A percentile compares a stretch with the other conserved stretches of the same genome.
These are phyloP conservation scores for Aporophyla nigra DNA, from an alignment of 2,888 invertebrate species.

Conservation along the genomic window DNA sequence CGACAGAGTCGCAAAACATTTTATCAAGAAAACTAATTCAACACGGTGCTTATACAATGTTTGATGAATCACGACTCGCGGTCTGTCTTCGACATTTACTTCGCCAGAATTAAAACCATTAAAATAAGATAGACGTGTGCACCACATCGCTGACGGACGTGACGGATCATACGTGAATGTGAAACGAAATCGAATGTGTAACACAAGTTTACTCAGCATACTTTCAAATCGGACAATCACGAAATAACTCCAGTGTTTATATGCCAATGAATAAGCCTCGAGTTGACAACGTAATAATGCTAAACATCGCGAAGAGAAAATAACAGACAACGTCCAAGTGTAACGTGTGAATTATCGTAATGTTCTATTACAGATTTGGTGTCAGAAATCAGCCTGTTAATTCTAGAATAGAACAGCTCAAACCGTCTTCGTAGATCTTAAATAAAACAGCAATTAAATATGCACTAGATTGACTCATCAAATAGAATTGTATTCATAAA, in stretches of 20 bases:
- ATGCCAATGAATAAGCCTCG: conserved; percentile 40
- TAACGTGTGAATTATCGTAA: conserved; percentile 18
- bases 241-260: conserved; percentile 42
- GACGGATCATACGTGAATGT: conserved; percentile 53
- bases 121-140: conserved; percentile 23
- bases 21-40: conserved; percentile 53
- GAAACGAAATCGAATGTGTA: conserved; percentile 59
- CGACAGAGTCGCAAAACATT: conserved; percentile 53
- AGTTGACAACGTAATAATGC: conserved; percentile 58
- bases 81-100: conserved; percentile 36
- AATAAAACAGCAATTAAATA: conserved; percentile 12
- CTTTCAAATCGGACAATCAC: conserved; percentile 62
- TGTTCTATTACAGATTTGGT: conserved; percentile 1
- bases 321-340: conserved; percentile 53
- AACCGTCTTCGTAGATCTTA: neutral
- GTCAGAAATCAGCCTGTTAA: neutral
- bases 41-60: conserved; percentile 28
- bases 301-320: conserved; percentile 63
- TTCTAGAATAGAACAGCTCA: neutral
- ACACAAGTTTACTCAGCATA: conserved; percentile 34
- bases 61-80: conserved; percentile 37
- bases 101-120: conserved; percentile 16
- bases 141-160: conserved; percentile 34
- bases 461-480: conserved; percentile 33
- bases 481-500: conserved; percentile 26